Base-by-base conservation (phyloP, 2,797 vertebrate genomes). In the Poecilia wingei region DNA sequence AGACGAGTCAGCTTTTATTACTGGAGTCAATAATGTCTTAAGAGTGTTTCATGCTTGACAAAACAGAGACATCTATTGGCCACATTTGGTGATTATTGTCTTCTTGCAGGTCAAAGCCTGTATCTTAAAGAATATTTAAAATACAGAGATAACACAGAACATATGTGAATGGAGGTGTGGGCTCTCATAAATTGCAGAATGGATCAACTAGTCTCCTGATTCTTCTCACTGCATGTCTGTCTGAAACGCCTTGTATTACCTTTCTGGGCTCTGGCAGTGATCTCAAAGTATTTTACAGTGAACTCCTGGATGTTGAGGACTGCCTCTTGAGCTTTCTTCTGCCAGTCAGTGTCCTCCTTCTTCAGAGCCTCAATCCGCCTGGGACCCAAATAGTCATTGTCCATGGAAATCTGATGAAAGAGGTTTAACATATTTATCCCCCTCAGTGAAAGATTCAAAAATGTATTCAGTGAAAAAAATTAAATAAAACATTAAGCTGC, bases 221-320 rank as follows among this genome's bases (percentile, higher is more conserved):
- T 69, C 82, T 89, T 86, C 90, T 83, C 28, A 84, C 84, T 86
- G 82, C 85, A 47, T 3, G 20, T 75, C 84, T 86, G 80, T 83
- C 82, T 86, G 61, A 36, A 66, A 64, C 13, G 72, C 78, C 84
- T 91, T 36, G 49, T 16, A 33, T 72, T 95, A 99, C 98, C 98
- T 97, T 98, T 99, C 91, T 99, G 98, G 78, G 98, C 96, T 91
- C 96, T 97, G 77, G 98, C 97, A 83, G 98, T 99, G 93, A 96
- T 98, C 96, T 99, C 97, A 87, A 99, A 99, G 90, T 99, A 99
- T 93, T 99, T 99, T 74, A 99, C 97, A 61, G 98, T 99, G 85
- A 99, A 97, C 87, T 99, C 97, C 89, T 99, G 98, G 90, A 99
- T 99, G 86, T 97, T 98, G 53, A 99, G 96, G 14, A 99, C 97